Base-by-base conservation (phyloP, 2,113 vertebrate species). In the Podocnemis expansa region DNA sequence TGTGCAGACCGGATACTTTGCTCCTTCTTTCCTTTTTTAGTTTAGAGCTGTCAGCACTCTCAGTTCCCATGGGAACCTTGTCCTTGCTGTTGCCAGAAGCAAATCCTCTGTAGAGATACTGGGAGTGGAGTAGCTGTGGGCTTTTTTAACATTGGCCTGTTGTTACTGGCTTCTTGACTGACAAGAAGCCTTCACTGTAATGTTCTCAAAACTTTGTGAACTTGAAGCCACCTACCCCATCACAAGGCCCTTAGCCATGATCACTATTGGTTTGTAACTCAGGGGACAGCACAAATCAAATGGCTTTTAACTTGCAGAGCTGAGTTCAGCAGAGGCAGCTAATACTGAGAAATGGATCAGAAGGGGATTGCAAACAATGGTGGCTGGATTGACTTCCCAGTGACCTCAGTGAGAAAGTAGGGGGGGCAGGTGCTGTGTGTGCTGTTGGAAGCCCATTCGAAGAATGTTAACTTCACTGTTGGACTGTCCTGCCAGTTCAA, bases 21-120 rank as follows among this genome's bases (percentile, higher is more conserved):
- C 94, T 49, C 90, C 89, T 92, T 82, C 93, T 87, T 95, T 81
- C 93, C 82, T 76, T 87, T 96, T 97, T 96, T 91, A 95, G 93
- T 97, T 97, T 91, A 8, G 92, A 96, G 93, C 93, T 96, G 96
- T 97, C 97, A 96, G 97, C 96, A 94, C 93, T 96, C 96, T 78
- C 84, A 0, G 97, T 97, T 97, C 97, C 97, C 97, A 97, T 97
- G 97, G 97, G 97, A 97, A 96, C 96, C 5, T 87, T 31, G 29
- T 10, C 89, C 90, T 76, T 79, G 47, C 89, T 76, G 22, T 24
- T 38, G 93, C 91, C 90, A 5, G 38, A 41, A 76, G 29, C 58
- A 1, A 1, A 1, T 3, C 29, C 87, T 25, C 0, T 17, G 2
- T 22, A 0, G 8, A 82, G 89, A 10, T 10, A 76, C 93, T 17